Percentiles rank a stretch among this genome's conserved stretches.
Evolutionary conservation across 2,113 vertebrate species (phyloP).

Genomic region (Fukomys damarensis): DNA sequence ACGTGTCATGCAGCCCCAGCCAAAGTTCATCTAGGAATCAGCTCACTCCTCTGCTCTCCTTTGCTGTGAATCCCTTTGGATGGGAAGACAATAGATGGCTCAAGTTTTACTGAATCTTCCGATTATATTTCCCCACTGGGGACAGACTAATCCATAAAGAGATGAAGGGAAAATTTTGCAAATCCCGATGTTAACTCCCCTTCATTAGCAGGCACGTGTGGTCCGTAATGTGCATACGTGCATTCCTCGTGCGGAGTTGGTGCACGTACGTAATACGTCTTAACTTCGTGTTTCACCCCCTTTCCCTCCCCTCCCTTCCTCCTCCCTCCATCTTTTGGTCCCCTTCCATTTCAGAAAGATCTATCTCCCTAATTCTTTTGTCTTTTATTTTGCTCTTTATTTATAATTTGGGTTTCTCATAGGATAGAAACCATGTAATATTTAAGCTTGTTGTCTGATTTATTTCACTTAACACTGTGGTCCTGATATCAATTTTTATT

Average conservation of each 20-base stretch:
- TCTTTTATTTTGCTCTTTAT: neutral
- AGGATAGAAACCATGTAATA: neutral
- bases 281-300: neutral
- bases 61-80: neutral
- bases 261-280: accelerated
- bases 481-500: constrained; percentile 30
- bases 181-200: neutral
- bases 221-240: neutral
- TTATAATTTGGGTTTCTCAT: neutral
- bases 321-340: neutral
- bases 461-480: neutral
- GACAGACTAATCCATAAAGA: neutral
- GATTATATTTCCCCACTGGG: neutral
- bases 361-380: neutral
- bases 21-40: neutral
- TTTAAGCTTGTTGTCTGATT: neutral
- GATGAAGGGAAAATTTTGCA: neutral
- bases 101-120: neutral
- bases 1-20: neutral
- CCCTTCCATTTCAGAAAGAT: neutral
- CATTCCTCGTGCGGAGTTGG: neutral
- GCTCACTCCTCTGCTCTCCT: neutral
- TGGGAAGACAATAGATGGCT: neutral
- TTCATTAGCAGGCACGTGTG: too few relatives aligned
- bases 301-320: neutral